Conservation (phyloP, 2,797 vertebrate species). For the Psittacula echo region DNA sequence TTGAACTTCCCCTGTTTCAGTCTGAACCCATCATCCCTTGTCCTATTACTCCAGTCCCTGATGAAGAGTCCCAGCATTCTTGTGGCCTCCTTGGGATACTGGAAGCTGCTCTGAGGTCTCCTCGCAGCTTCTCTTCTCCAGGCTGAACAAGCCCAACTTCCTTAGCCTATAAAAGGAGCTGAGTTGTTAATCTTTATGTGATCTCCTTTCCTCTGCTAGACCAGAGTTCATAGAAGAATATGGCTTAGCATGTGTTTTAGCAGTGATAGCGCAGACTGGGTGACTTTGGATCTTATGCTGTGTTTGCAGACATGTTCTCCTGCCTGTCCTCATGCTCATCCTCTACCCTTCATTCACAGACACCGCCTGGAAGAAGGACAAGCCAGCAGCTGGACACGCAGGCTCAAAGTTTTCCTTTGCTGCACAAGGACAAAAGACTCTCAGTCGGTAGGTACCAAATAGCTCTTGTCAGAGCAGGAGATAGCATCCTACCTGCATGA, state of each 20-base stretch:
- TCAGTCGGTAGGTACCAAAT: conserved; percentile 88
- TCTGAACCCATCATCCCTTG: neutral
- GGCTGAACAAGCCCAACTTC: neutral
- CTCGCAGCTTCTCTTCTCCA: neutral
- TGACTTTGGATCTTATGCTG: neutral
- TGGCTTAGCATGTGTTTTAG: rapidly evolving
- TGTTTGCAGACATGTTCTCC: neutral
- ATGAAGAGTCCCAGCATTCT: neutral
- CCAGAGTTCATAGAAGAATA: neutral
- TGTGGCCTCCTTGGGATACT: neutral
- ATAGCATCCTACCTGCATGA: neutral
- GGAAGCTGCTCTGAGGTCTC: neutral
- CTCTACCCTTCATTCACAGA: conserved; percentile 68
- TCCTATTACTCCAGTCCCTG: neutral
- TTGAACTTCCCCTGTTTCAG: neutral
- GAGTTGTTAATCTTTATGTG: neutral
- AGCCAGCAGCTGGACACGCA: conserved; percentile 97
- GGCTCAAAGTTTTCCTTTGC: conserved; percentile 97
- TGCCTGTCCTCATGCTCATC: neutral
- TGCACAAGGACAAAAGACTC: conserved; percentile 98
- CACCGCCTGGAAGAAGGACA: conserved; percentile 97
- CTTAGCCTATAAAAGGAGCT: neutral
- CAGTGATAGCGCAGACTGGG: neutral
- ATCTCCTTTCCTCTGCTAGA: neutral
- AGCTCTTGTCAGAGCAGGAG: neutral